Evolutionary conservation across 2,113 vertebrate genomes (phyloP), one percentile per base, ranked within the genome.

Genomic region (Glaucidium brasilianum): DNA sequence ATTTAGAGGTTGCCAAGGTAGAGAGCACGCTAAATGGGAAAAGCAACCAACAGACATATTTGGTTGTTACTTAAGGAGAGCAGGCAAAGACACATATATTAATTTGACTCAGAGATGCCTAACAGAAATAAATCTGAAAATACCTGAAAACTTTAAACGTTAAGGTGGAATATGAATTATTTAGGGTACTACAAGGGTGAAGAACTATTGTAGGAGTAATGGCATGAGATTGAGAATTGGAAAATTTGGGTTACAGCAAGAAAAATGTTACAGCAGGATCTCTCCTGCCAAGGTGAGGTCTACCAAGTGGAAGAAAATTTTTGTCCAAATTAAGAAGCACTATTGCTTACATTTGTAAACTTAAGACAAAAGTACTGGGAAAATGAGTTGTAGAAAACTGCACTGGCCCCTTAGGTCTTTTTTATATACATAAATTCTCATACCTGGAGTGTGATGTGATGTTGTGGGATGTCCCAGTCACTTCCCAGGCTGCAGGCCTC

Each of bases 1-100:
- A 88, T 88, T 91, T 66, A 92, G 50, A 80, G 45, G 59, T 19
- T 96, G 86, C 93, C 86, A 91, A 4, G n/a, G 58, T 21, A 53
- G 50, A 67, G 62, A 43, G 90, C 75, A 90, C 73, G n/a, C 18
- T 89, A 55, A 77, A 67, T 16, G 52, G 23, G 69, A 72, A 76
- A 85, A 91, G 34, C 72, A 78, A 37, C 53, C 22, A 32, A 27
- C 41, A 71, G 67, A n/a, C 1, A 0, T n/a, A 6, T 26, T 66
- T 56, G 35, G 53, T 62, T 43, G 47, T 75, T 49, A 7, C 53
- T 83, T 83, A 66, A 88, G 55, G 50, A 56, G n/a, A 62, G 27
- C 0, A 0, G 45, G 55, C 32, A 53, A 60, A 45, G 14, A 19
- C 2, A 3, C 52, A 11, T 34, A 2, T 55, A 73, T 91, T 69